Conservation (phyloP, 2,113 vertebrate species). For the Centropristis striata region DNA sequence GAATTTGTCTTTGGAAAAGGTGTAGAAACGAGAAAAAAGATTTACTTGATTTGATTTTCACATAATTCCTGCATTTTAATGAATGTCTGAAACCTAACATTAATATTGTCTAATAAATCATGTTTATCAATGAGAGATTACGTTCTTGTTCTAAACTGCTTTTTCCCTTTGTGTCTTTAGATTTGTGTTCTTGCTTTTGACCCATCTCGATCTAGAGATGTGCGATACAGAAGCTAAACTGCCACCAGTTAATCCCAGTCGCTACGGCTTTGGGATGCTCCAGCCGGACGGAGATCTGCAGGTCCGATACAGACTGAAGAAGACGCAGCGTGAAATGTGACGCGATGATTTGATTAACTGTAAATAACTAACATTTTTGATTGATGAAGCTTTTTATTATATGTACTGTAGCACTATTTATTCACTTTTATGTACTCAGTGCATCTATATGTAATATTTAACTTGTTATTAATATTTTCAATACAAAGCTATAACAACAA, state of each 20-base stretch:
- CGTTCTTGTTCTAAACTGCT: not conserved
- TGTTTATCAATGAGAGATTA: too few relatives aligned
- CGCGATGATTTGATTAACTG: not conserved
- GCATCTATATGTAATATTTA: constrained; percentile 30
- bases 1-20: too few relatives aligned
- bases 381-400: not conserved
- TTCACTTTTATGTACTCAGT: constrained; percentile 11
- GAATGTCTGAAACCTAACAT: not conserved
- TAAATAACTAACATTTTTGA: not conserved
- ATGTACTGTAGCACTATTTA: constrained; percentile 47
- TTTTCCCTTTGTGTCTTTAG: constrained; percentile 63
- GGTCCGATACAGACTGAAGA: constrained; percentile 81
- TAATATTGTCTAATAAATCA: not conserved
- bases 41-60: not conserved
- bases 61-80: not conserved
- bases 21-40: too few relatives aligned
- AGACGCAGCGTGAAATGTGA: constrained; percentile 25
- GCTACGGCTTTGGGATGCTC: constrained; percentile 87
- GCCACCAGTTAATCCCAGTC: constrained; percentile 83
- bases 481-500: constrained; percentile 12
- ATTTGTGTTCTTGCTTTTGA: constrained; percentile 86
- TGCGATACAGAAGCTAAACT: constrained; percentile 68
- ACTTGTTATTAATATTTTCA: constrained; percentile 24
- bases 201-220: constrained; percentile 85
- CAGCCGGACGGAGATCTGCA: constrained; percentile 84